Percentiles rank a stretch among this genome's conserved stretches.
phyloP scores from a whole-genome alignment of 2,113 vertebrate genomes.

The Donacobius atricapilla region DNA sequence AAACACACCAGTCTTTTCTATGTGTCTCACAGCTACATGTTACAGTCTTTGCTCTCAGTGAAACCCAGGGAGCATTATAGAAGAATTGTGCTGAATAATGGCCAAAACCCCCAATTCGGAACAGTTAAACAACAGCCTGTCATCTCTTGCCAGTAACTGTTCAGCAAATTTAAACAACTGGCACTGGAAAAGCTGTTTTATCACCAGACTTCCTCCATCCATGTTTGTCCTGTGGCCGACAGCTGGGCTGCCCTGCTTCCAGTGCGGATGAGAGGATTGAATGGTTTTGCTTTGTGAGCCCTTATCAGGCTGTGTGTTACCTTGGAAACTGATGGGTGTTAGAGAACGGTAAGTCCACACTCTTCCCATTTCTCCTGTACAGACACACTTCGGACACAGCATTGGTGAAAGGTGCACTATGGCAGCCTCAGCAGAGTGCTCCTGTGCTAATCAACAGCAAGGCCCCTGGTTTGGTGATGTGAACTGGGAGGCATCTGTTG shows the following conservation, averaged over 20 bases:
- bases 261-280: neutral
- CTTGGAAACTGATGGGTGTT: neutral
- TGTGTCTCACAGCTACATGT: neutral
- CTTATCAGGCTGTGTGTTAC: neutral
- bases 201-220: neutral
- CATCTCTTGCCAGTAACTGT: neutral
- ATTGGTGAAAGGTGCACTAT: neutral
- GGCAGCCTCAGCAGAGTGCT: neutral
- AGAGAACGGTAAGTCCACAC: neutral
- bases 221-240: neutral
- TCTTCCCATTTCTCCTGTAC: neutral
- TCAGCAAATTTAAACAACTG: neutral
- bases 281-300: neutral
- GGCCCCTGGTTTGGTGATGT: fast-evolving
- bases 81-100: neutral
- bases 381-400: neutral
- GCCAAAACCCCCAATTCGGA: neutral
- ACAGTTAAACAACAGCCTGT: neutral
- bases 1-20: fast-evolving
- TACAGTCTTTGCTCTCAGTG: neutral
- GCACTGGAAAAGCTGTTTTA: neutral
- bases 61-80: neutral
- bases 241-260: neutral
- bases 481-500: neutral
- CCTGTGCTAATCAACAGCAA: fast-evolving